A percentile compares a stretch with the other conserved stretches of the same genome.
Evolutionary conservation across 2,797 vertebrate species (phyloP).

Genomic region (Podarcis lilfordi): DNA sequence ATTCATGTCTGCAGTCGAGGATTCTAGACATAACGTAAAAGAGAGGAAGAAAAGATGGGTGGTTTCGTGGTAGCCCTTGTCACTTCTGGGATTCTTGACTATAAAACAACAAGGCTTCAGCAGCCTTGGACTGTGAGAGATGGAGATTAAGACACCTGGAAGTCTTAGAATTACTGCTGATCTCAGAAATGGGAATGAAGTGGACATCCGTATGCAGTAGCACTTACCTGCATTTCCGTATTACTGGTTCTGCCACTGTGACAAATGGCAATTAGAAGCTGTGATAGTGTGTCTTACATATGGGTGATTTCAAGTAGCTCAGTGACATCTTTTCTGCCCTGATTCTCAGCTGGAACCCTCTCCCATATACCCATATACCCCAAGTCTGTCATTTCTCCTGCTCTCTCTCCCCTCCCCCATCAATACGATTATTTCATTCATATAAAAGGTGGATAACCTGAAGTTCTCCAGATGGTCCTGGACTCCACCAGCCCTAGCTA

Average conservation of each 20-base stretch:
- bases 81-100: slow-evolving; percentile 58
- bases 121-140: slow-evolving; percentile 29
- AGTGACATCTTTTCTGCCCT: background rate
- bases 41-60: slow-evolving; percentile 58
- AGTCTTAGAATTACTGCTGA: slow-evolving; percentile 35
- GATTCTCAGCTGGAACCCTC: background rate
- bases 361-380: background rate
- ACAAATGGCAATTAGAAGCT: background rate
- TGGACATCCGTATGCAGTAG: background rate
- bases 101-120: slow-evolving; percentile 53
- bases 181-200: slow-evolving; percentile 33
- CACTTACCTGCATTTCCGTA: background rate
- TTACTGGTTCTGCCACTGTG: background rate
- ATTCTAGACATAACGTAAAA: slow-evolving; percentile 65
- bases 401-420: background rate
- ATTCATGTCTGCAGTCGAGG: slow-evolving; percentile 56
- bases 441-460: background rate
- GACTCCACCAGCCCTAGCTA: too few species aligned
- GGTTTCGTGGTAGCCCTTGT: slow-evolving; percentile 28
- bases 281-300: background rate
- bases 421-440: background rate
- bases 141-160: slow-evolving; percentile 19
- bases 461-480: too few species aligned
- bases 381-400: background rate
- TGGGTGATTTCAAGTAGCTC: background rate